Percentiles rank a stretch among this genome's conserved stretches.
phyloP scores from a whole-genome alignment of 2,113 vertebrate genomes.

The Gorilla gorilla region DNA sequence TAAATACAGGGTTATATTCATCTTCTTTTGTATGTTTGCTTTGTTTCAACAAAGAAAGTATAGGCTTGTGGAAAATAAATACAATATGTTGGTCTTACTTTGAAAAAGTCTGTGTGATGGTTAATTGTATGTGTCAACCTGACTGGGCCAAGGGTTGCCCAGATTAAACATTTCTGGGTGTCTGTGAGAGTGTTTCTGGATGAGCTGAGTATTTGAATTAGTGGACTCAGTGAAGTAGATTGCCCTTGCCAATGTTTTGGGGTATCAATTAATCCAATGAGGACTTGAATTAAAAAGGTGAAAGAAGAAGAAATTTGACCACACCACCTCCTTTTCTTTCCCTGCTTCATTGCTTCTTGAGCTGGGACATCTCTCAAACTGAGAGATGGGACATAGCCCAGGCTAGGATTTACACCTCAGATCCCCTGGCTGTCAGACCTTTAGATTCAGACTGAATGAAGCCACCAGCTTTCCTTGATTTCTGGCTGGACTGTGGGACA shows the following conservation, averaged over 20 bases:
- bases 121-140: not conserved
- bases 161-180: not conserved
- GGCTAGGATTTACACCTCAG: not conserved
- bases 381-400: too few relatives aligned
- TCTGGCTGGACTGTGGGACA: not conserved
- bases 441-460: not conserved
- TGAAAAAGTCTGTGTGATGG: not conserved
- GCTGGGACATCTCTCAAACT: not conserved
- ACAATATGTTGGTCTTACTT: not conserved
- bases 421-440: not conserved
- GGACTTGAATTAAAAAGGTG: not conserved
- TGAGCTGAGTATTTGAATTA: not conserved
- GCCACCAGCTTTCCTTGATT: not conserved
- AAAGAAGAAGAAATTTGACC: not conserved
- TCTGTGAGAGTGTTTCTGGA: not conserved
- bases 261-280: not conserved
- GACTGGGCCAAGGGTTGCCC: too few relatives aligned
- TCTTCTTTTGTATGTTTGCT: not conserved
- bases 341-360: not conserved
- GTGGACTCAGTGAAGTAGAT: not conserved
- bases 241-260: not conserved
- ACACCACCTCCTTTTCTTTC: fast-evolving
- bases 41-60: not conserved
- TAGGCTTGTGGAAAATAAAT: not conserved
- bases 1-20: not conserved